These are phyloP conservation scores for Morus bassanus DNA, from an alignment of 2,797 vertebrate species.

Conservation along the genomic window DNA sequence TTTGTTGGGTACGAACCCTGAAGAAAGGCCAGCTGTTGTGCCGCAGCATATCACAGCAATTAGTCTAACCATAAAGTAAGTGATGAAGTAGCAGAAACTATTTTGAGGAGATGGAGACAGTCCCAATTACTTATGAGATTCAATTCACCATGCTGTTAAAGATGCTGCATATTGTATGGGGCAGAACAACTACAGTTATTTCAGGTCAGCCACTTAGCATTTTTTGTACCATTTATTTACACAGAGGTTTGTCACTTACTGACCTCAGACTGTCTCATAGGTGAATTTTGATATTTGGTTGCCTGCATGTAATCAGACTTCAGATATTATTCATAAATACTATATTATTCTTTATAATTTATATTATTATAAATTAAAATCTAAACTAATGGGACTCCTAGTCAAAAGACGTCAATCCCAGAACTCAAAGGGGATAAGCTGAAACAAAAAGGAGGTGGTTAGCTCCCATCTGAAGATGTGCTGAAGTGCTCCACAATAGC, in stretches of 20 bases:
- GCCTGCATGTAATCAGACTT: background rate
- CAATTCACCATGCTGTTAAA: background rate
- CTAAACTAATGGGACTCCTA: background rate
- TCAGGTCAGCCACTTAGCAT: background rate
- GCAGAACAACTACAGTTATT: background rate
- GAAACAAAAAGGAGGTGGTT: background rate
- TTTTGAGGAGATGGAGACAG: background rate
- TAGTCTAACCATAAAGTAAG: background rate
- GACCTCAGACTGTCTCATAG: background rate
- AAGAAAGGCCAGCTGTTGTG: background rate
- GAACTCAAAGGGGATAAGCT: background rate
- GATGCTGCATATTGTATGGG: background rate
- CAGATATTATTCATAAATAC: background rate
- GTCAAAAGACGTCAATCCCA: background rate
- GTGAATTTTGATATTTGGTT: background rate
- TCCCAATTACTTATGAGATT: background rate
- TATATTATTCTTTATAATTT: background rate
- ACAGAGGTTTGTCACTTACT: background rate
- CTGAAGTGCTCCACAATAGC: background rate
- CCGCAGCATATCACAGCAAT: background rate
- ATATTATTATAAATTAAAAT: background rate
- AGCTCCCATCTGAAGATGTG: background rate
- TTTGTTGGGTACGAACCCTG: background rate
- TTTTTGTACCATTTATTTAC: background rate
- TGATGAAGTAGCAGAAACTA: background rate